Base-by-base conservation (phyloP, 2,888 invertebrate species). In the Melanotus villosus region DNA sequence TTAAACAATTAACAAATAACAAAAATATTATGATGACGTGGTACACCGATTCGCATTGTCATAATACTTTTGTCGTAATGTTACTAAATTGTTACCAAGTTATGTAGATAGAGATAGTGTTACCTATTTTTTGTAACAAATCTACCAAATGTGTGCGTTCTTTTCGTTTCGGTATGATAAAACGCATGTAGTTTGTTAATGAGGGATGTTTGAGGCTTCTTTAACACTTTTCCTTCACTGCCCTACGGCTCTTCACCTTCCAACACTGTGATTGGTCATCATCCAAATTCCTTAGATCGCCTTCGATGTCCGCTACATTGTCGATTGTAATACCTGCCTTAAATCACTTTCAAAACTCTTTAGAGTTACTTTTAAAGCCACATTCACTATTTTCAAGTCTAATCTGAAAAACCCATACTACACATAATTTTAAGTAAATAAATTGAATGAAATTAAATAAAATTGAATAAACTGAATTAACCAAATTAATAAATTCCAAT, bases 281-380 rank as follows among this genome's bases (percentile, higher is more conserved):
- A 85, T 85, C 85, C 85, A 85, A 85, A 85, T 85, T 85, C 85
- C 85, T 82, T 80, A 67, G 71, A 70, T 71, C 72, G 81, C 80
- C 81, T 81, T 81, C 72, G 77, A 74, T 80, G 80, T 78, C 41
- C 36, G 68, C 56, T 21, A 12, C 32, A 23, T 52, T 64, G 72
- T 70, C 66, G 72, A 70, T 67, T 66, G 47, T 64, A 63, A 64
- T 56, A 59, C 14, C 26, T 26, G 5, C 26, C 26, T 26, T 26
- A 26, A 26, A 26, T 26, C 7, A 26, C 7, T 26, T 26, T 26
- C n/a, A n/a, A n/a, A n/a, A n/a, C n/a, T n/a, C n/a, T n/a, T n/a
- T n/a, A n/a, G n/a, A n/a, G n/a, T n/a, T n/a, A n/a, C n/a, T n/a
- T n/a, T n/a, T n/a, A n/a, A n/a, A n/a, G n/a, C n/a, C n/a, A n/a